These are phyloP conservation scores for Tethya wilhelma DNA, from an alignment of 37 sponge, comb jelly and placozoan genomes.

Conservation along the genomic window DNA sequence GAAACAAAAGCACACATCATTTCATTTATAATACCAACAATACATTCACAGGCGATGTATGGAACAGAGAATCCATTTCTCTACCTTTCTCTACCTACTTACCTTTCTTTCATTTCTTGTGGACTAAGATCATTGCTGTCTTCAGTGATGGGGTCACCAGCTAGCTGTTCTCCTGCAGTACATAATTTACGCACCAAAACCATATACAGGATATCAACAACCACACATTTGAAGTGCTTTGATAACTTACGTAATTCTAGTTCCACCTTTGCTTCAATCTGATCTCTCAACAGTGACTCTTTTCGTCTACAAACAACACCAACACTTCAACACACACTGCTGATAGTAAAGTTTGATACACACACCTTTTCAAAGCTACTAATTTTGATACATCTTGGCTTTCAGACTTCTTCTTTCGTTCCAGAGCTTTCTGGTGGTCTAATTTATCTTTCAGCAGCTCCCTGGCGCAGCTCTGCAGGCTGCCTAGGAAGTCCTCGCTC, in stretches of 20 bases:
- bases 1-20: neutral
- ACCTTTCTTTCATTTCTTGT: constrained; percentile 4
- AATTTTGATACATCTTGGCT: neutral
- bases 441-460: constrained; percentile 16
- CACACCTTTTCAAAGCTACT: neutral
- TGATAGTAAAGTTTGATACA: too few species aligned
- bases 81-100: neutral
- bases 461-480: neutral
- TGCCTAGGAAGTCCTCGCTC: constrained; percentile 12
- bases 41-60: neutral
- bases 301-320: constrained; percentile 6
- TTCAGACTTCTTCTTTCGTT: neutral
- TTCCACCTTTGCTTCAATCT: neutral
- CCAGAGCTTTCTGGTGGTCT: neutral
- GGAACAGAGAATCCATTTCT: neutral
- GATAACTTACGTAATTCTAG: constrained; percentile 34
- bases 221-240: too few species aligned
- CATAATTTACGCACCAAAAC: neutral
- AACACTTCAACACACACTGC: too few species aligned
- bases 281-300: constrained; percentile 1
- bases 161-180: constrained; percentile 9
- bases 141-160: constrained; percentile 1
- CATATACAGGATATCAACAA: neutral
- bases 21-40: neutral
- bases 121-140: neutral